A percentile compares a stretch with the other conserved stretches of the same genome.
phyloP scores from a whole-genome alignment of 2,113 vertebrate species.

The Origma solitaria region DNA sequence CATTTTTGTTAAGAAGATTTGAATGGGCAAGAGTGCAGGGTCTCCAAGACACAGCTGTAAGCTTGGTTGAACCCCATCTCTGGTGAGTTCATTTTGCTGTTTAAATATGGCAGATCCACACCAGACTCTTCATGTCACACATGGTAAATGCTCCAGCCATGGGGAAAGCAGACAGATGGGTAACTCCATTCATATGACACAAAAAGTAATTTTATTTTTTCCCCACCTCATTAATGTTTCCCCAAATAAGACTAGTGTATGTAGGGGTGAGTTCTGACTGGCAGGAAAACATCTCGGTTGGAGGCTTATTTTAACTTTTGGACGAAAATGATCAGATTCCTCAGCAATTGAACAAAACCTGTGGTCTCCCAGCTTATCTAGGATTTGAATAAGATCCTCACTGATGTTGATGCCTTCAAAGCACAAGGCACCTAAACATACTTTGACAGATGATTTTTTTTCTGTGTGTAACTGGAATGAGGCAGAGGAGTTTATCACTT shows the following conservation, averaged over 20 bases:
- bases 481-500: background rate
- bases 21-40: background rate
- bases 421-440: background rate
- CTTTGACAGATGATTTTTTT: background rate
- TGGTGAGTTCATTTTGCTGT: background rate
- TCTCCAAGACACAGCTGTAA: background rate
- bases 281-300: background rate
- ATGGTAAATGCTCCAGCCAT: background rate
- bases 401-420: background rate
- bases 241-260: background rate
- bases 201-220: background rate
- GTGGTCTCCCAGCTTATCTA: background rate
- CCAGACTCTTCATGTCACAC: background rate
- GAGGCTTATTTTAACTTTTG: background rate
- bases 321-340: background rate
- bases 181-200: background rate
- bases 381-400: background rate
- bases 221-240: background rate
- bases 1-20: background rate
- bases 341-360: background rate
- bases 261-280: background rate
- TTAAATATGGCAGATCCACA: background rate
- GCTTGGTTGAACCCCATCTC: background rate
- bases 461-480: background rate
- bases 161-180: background rate